Evolutionary conservation across 2,888 invertebrate genomes (phyloP), one percentile per base, ranked within the genome.

Genomic region (Epirrita christyi): DNA sequence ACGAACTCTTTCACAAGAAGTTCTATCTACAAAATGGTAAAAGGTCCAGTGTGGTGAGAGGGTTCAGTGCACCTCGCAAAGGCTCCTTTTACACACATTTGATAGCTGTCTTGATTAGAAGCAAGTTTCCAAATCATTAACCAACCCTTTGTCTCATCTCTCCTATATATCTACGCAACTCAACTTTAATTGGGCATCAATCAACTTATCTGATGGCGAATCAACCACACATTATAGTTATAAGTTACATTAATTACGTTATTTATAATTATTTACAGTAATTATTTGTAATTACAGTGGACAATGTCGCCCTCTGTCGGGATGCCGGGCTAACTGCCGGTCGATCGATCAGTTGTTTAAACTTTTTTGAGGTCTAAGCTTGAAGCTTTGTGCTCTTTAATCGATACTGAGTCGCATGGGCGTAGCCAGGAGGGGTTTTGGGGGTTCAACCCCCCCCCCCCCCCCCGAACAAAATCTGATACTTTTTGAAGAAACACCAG

Each of bases 301-400:
- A 86, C 86, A 85, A 88, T 82, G 85, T 81, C 81, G 84, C 83
- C 85, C 86, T 81, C 85, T 87, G 85, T 82, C 85, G 82, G 75
- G 85, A 65, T 87, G 84, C 76, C 78, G 74, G 80, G 82, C 81
- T 82, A 86, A 83, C 80, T 76, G 81, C 78, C 48, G 54, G 46
- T 55, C 56, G 46, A 59, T 55, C 55, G 64, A 57, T 56, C 34
- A 15, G 29, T 38, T 42, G n/a, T 45, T 48, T 57, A 15, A 41
- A 8, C 41, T 47, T 53, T 42, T 49, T 58, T 44, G 41, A 28
- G 28, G 42, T 27, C 37, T 45, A 40, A 29, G 50, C 34, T 34
- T 27, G 32, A 11, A 37, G 27, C 11, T 48, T 37, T 47, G 47
- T 9, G 15, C 11, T 11, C 6, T n/a, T 11, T n/a, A 36, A 11